Percentiles rank a stretch among this genome's conserved stretches.
These are phyloP conservation scores for Pogonomyrmex barbatus DNA, from an alignment of 1,140 invertebrate species.

Conservation along the genomic window DNA sequence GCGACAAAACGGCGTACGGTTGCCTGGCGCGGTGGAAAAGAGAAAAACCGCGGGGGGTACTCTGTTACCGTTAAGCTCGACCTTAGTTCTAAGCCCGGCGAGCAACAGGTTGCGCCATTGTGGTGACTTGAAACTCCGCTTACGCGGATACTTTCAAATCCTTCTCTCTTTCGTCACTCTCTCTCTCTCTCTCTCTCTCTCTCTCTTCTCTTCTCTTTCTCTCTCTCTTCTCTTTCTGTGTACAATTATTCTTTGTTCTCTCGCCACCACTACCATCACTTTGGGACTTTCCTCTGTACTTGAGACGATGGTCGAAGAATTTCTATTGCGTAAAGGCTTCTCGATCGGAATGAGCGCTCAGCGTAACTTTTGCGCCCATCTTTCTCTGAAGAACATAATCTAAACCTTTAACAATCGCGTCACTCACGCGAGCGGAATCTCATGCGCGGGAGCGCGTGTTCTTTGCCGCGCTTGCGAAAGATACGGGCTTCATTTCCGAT, in stretches of 20 bases:
- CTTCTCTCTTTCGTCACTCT: constrained; percentile 36
- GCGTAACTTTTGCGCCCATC: constrained; percentile 54
- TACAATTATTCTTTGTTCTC: constrained; percentile 71
- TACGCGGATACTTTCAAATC: constrained; percentile 75
- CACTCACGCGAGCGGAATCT: constrained; percentile 41
- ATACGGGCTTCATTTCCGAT: not conserved
- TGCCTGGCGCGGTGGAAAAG: constrained; percentile 1
- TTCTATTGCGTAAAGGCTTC: constrained; percentile 69
- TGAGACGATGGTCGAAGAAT: constrained; percentile 67
- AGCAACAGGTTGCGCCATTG: constrained; percentile 77
- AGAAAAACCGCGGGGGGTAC: constrained; percentile 63
- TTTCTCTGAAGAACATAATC: constrained; percentile 26
- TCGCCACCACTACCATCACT: constrained; percentile 12
- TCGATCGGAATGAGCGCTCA: constrained; percentile 64
- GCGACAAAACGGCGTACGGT: constrained; percentile 53
- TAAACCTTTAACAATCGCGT: constrained; percentile 65
- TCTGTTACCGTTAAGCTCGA: constrained; percentile 75
- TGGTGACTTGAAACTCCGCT: constrained; percentile 76
- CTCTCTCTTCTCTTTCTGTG: constrained; percentile 50
- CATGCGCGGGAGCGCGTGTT: constrained; percentile 43
- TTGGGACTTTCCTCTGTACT: constrained; percentile 55
- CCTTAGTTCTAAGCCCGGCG: constrained; percentile 76
- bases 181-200: constrained; percentile 9
- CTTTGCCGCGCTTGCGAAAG: constrained; percentile 41
- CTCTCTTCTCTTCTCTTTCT: constrained; percentile 1